These are phyloP conservation scores for Trochalopteron elliotii DNA, from an alignment of 2,113 vertebrate genomes.

Conservation along the genomic window DNA sequence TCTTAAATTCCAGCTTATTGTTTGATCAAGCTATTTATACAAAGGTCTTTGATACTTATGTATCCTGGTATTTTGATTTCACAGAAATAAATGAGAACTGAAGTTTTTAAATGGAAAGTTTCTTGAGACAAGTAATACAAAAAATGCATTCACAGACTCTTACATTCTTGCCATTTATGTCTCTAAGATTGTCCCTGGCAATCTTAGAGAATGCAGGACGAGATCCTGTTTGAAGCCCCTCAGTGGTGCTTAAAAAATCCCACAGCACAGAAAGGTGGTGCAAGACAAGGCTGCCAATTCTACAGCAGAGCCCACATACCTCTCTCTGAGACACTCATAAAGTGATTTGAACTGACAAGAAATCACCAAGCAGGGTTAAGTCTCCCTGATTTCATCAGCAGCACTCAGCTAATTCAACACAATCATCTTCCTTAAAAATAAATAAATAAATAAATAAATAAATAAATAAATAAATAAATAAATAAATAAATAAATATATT, in stretches of 20 bases:
- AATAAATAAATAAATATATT: too few species aligned
- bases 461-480: too few species aligned
- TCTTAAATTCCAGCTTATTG: not conserved
- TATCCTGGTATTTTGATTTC: not conserved
- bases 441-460: too few species aligned
- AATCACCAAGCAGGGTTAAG: not conserved
- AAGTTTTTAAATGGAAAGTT: not conserved
- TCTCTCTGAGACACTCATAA: not conserved
- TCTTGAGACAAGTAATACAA: not conserved
- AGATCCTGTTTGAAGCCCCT: not conserved
- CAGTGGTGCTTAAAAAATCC: not conserved
- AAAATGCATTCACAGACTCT: not conserved
- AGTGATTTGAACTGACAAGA: not conserved
- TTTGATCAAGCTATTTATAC: not conserved
- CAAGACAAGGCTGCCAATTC: not conserved
- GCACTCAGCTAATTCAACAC: not conserved
- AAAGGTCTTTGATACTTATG: not conserved
- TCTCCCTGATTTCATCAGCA: not conserved
- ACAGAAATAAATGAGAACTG: not conserved
- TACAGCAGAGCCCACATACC: not conserved
- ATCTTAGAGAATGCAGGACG: not conserved
- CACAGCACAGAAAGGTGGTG: accelerated
- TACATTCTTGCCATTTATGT: accelerated
- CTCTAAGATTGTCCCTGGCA: not conserved
- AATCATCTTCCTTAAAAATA: accelerated